These are phyloP conservation scores for Pachymerium ferrugineum DNA, from an alignment of 2,888 invertebrate species.

Conservation along the genomic window DNA sequence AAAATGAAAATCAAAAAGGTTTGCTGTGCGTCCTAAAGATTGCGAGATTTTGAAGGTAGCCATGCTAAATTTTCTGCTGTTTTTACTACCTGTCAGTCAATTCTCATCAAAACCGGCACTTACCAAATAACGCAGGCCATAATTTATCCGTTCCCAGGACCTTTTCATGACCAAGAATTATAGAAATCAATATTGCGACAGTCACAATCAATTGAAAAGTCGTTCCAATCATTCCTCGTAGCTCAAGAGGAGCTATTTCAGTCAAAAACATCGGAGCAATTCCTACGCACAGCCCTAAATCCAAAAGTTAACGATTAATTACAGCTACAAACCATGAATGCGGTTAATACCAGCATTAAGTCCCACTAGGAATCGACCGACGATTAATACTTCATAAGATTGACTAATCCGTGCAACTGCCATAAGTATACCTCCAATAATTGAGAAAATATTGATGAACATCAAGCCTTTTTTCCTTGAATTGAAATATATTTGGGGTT, in stretches of 20 bases:
- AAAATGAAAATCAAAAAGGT: too few species aligned
- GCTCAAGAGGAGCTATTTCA: slow-evolving; percentile 75
- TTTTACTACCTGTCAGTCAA: too few species aligned
- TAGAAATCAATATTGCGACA: slow-evolving; percentile 67
- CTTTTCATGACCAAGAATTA: slow-evolving; percentile 65
- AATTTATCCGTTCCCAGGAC: slow-evolving; percentile 61
- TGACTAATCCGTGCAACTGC: slow-evolving; percentile 59
- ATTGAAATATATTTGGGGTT: slow-evolving; percentile 34
- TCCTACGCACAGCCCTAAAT: slow-evolving; percentile 71
- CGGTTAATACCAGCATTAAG: slow-evolving; percentile 58
- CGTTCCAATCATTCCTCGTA: slow-evolving; percentile 79
- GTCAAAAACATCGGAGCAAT: slow-evolving; percentile 80
- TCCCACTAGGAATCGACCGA: slow-evolving; percentile 72
- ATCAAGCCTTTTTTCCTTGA: slow-evolving; percentile 61
- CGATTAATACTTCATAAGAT: slow-evolving; percentile 71
- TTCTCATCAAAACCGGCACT: neutral
- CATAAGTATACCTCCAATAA: slow-evolving; percentile 66
- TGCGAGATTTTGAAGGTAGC: too few species aligned
- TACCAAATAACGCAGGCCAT: slow-evolving; percentile 67
- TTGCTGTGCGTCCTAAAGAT: too few species aligned
- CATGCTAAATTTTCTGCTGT: too few species aligned
- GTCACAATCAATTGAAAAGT: slow-evolving; percentile 85
- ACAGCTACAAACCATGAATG: neutral
- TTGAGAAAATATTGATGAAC: slow-evolving; percentile 61
- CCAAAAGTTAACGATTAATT: neutral